A percentile compares a stretch with the other conserved stretches of the same genome.
Conservation (phyloP, 2,113 vertebrate genomes). For the Morphnarchus princeps region DNA sequence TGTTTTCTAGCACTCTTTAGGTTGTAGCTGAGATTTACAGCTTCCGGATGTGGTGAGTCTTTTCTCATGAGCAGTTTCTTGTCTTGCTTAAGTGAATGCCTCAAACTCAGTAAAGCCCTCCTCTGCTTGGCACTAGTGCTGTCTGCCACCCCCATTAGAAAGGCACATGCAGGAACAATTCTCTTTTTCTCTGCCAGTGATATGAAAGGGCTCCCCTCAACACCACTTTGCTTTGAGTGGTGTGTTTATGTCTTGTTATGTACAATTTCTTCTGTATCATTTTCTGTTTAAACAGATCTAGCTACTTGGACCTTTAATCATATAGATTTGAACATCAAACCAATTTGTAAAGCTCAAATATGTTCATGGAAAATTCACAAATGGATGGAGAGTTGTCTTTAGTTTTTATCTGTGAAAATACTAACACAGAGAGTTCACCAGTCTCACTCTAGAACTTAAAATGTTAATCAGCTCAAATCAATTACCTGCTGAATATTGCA, state of each 20-base stretch:
- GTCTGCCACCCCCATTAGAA: background rate
- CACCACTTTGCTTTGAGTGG: background rate
- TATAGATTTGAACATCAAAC: background rate
- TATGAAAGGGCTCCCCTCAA: background rate
- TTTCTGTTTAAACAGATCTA: background rate
- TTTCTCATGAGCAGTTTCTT: background rate
- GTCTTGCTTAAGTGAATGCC: background rate
- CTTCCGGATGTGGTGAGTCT: background rate
- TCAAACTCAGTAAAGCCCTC: background rate
- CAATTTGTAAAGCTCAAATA: background rate
- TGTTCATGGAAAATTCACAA: background rate
- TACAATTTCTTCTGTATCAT: background rate
- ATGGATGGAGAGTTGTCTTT: background rate
- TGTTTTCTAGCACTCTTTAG: background rate
- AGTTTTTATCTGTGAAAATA: background rate
- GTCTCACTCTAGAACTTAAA: background rate
- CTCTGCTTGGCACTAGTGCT: background rate
- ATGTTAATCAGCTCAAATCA: background rate
- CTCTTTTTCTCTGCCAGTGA: background rate
- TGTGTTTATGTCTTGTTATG: background rate
- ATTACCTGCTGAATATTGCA: constrained; percentile 1
- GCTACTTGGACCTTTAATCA: background rate
- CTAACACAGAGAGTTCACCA: background rate
- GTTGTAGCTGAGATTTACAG: background rate
- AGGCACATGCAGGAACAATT: background rate